A percentile compares a stretch with the other conserved stretches of the same genome.
Conservation (phyloP, 2,797 vertebrate genomes). For the Parotocinclus haroldoi region DNA sequence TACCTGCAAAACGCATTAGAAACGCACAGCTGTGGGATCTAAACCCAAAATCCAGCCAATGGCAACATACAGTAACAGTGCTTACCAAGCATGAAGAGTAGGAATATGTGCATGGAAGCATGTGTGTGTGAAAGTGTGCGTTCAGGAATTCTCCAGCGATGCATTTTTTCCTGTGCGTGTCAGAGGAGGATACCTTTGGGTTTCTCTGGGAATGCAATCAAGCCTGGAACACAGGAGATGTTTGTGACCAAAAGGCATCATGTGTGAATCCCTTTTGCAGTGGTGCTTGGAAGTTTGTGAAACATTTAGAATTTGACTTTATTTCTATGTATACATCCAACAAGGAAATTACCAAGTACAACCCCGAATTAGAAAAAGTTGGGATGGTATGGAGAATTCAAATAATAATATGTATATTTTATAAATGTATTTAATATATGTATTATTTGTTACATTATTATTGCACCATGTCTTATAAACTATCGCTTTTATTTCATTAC, state of each 20-base stretch:
- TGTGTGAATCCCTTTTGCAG: background rate
- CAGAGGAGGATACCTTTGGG: conserved; percentile 35
- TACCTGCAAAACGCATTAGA: conserved; percentile 29
- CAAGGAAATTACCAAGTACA: too few species aligned
- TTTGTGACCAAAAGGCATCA: conserved; percentile 18
- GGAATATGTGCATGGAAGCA: conserved; percentile 14
- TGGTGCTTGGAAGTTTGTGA: too few species aligned
- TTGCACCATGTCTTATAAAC: too few species aligned
- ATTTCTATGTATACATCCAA: too few species aligned
- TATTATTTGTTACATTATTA: too few species aligned
- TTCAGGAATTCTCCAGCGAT: conserved; percentile 31
- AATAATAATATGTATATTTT: too few species aligned
- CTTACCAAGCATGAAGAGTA: conserved; percentile 35
- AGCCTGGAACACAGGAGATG: conserved; percentile 52
- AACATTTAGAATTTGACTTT: too few species aligned
- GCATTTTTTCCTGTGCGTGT: conserved; percentile 49
- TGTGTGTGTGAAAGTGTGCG: conserved; percentile 18
- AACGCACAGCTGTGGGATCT: background rate
- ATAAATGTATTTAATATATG: too few species aligned
- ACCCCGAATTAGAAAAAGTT: too few species aligned
- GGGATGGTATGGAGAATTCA: too few species aligned
- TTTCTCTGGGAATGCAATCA: conserved; percentile 68
- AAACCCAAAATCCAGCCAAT: conserved; percentile 3
- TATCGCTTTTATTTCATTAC: too few species aligned
- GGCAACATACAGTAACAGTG: conserved; percentile 25